Evolutionary conservation across 2,888 invertebrate genomes (phyloP), one percentile per base, ranked within the genome.

Genomic region (Chouioia cunea): DNA sequence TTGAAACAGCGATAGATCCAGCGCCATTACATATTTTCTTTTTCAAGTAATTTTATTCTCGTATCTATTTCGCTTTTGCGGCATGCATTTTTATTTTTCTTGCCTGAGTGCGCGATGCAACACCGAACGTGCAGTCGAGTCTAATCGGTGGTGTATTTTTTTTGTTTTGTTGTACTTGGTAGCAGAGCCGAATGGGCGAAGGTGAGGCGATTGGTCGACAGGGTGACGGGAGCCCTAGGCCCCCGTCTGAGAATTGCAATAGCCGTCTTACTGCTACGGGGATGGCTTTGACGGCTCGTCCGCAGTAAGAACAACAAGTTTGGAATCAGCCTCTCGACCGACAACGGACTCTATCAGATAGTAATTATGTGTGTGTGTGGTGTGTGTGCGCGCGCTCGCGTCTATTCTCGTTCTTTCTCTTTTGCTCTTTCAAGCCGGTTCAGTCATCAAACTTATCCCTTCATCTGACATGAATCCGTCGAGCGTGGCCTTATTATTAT

Each of bases 331-430:
- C 80, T 82, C 82, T 78, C 82, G 80, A 83, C 85, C 81, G 83
- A 83, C 84, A 83, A 83, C 83, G 78, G 82, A 83, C 85, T 84
- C 85, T 85, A 85, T 85, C 85, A 83, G 82, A 85, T 84, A 82
- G 84, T 85, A 85, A 85, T 85, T 85, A 85, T 83, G 82, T 83
- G 81, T 82, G 80, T 76, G 82, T 79, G 77, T 82, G 59, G 22
- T 57, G 44, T 43, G 82, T 80, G 44, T 43, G 56, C 56, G 52
- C 64, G 73, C 71, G 77, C 77, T 73, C 76, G 79, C 79, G 78
- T 50, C 54, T 62, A 68, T 63, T 52, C 50, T 36, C 66, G 71
- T 83, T 83, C 83, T 79, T 78, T 76, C 77, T 83, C 83, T 81
- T 83, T 80, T 78, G 74, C 77, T 82, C 78, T 83, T 83, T 80